Evolutionary conservation across 2,113 vertebrate species (phyloP), one percentile per base, ranked within the genome.

Genomic region (Pluvialis apricaria): DNA sequence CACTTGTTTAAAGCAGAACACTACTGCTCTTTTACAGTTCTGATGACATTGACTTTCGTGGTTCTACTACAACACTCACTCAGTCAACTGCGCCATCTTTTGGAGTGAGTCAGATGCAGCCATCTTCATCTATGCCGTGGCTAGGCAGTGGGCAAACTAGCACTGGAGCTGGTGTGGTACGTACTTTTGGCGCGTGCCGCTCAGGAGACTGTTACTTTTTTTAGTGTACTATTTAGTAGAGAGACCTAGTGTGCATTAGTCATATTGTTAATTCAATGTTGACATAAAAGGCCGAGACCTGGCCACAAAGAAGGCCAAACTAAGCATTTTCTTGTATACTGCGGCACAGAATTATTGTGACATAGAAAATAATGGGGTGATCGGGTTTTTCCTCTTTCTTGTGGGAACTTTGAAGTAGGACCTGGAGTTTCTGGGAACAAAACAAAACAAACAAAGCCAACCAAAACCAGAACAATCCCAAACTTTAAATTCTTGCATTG

Each of bases 121-220:
- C 99, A 9, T 99, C 99, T 29, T 98, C 99, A 5, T 99, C 99
- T 34, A 99, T 99, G 99, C 99, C 99, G 0, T 99, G 99, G 99
- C 97, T 99, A 11, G 99, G 99, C 96, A 99, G 98, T 4, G 99
- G 99, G 21, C 99, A 99, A 82, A 99, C 99, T 29, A 99, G 99
- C 98, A 99, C 99, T 61, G 99, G 99, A 58, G 99, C 99, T 76
- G 99, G 99, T 8, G 99, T 99, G 99, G 99, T 99, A 98, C 26
- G 98, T 94, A 19, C 34, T 32, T 72, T 40, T 58, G 10, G 20
- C 64, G 42, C 14, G 0, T 47, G 34, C 54, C 76, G 31, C 62
- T 69, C 58, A 32, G 31, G 40, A 34, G 18, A 58, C 45, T 1
- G 0, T 10, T 44, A 6, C 15, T 13, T 52, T 28, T 58, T 47